Evolutionary conservation across 2,797 vertebrate species (phyloP).

Genomic region (Poeciliopsis paucimaculata): DNA sequence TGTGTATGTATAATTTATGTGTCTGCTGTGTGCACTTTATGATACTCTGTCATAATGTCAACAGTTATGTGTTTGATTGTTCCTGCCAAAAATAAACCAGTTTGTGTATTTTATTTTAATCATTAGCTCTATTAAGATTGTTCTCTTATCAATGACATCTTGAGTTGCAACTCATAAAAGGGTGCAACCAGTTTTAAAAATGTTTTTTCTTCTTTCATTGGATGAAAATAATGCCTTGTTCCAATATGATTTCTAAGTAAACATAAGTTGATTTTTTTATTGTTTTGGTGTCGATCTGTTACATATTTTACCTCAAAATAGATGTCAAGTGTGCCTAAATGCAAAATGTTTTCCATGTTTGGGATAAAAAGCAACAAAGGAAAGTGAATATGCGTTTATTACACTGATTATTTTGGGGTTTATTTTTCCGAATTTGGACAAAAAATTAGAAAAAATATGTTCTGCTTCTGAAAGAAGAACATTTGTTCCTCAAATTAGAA

Average conservation of each 20-base stretch:
- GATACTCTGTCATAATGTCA: conserved; percentile 46
- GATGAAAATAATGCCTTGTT: background rate
- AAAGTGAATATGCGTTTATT: background rate
- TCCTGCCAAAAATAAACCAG: conserved; percentile 65
- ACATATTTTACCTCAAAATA: background rate
- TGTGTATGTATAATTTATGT: conserved; percentile 50
- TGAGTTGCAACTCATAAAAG: too few species aligned
- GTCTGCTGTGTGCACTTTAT: conserved; percentile 41
- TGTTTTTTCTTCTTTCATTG: background rate
- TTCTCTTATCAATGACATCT: conserved; percentile 1
- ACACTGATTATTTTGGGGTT: background rate
- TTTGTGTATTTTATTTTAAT: conserved; percentile 49
- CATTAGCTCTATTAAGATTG: conserved; percentile 17
- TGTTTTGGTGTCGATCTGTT: background rate
- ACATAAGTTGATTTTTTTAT: background rate
- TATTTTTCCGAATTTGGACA: background rate
- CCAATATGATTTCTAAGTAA: background rate
- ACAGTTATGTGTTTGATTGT: conserved; percentile 52
- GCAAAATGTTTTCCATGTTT: background rate
- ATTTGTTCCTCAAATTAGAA: background rate
- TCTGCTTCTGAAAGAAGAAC: background rate
- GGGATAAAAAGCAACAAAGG: background rate
- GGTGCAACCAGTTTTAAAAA: background rate
- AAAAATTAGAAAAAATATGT: background rate
- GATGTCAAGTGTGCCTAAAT: background rate